phyloP scores from a whole-genome alignment of 2,888 invertebrate genomes.

The Hydrotaea diabolus region DNA sequence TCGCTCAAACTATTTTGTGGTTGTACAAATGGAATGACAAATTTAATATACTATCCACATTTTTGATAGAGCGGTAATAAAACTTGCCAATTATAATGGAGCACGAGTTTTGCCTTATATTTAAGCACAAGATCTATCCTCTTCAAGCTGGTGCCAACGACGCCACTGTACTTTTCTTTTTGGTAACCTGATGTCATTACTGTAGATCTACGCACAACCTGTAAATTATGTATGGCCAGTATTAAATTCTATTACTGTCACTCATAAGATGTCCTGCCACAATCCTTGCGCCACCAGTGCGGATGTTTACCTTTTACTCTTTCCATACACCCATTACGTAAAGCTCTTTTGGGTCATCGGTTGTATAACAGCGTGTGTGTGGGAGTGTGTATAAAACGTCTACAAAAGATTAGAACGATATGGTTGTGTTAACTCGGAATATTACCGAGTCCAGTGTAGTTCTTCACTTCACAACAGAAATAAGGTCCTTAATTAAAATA shows the following conservation, averaged over 20 bases:
- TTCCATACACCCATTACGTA: background rate
- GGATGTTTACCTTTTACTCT: slow-evolving; percentile 2
- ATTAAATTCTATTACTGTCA: slow-evolving; percentile 44
- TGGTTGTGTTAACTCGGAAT: background rate
- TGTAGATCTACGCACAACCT: slow-evolving; percentile 20
- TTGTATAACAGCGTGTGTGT: background rate
- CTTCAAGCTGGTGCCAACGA: background rate
- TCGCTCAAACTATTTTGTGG: too few relatives aligned
- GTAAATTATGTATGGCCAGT: slow-evolving; percentile 33
- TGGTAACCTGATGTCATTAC: slow-evolving; percentile 5
- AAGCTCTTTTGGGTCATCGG: slow-evolving; percentile 21
- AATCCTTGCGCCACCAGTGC: background rate
- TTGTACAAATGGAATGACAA: too few relatives aligned
- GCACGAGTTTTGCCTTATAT: too few relatives aligned
- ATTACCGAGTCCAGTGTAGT: background rate
- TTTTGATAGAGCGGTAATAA: too few relatives aligned
- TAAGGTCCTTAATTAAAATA: slow-evolving; percentile 22
- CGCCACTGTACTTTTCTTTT: background rate
- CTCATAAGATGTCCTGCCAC: slow-evolving; percentile 13
- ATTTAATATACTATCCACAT: too few relatives aligned
- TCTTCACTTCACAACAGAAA: background rate
- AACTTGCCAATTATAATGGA: too few relatives aligned
- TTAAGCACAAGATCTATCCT: too few relatives aligned
- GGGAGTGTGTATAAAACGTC: too few relatives aligned
- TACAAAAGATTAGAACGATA: background rate